A percentile compares a stretch with the other conserved stretches of the same genome.
phyloP scores from a whole-genome alignment of 1,140 invertebrate species.

The Drosophila sp. region DNA sequence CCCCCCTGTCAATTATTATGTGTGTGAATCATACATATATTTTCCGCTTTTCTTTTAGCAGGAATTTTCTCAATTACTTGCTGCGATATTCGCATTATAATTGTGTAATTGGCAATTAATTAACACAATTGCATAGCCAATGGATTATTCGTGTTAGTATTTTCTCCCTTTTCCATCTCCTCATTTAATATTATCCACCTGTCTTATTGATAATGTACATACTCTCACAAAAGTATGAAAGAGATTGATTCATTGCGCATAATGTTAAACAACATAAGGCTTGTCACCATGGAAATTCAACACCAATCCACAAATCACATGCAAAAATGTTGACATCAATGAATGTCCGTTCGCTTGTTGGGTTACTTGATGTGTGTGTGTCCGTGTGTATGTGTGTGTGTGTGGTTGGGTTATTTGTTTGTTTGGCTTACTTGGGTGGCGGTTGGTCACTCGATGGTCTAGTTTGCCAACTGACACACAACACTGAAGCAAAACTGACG shows the following conservation, averaged over 20 bases:
- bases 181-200: slow-evolving; percentile 40
- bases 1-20: slow-evolving; percentile 25
- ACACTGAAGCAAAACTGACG: neutral
- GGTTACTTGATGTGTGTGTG: neutral
- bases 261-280: slow-evolving; percentile 46
- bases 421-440: slow-evolving; percentile 14
- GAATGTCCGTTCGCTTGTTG: slow-evolving; percentile 52
- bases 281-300: slow-evolving; percentile 69
- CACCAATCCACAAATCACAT: slow-evolving; percentile 67
- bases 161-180: neutral
- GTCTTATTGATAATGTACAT: slow-evolving; percentile 14
- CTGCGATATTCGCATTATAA: neutral
- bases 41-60: slow-evolving; percentile 11
- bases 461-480: slow-evolving; percentile 26
- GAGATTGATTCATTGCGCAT: slow-evolving; percentile 43
- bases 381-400: slow-evolving; percentile 2
- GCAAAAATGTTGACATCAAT: slow-evolving; percentile 79
- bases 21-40: slow-evolving; percentile 4
- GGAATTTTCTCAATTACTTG: neutral
- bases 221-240: neutral
- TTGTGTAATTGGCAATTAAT: slow-evolving; percentile 44
- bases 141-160: slow-evolving; percentile 18
- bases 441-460: slow-evolving; percentile 37
- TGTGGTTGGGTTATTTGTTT: slow-evolving; percentile 14
- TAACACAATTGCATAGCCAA: slow-evolving; percentile 28